Base-by-base conservation (phyloP, 1,140 invertebrate genomes). In the Tachypleus tridentatus region DNA sequence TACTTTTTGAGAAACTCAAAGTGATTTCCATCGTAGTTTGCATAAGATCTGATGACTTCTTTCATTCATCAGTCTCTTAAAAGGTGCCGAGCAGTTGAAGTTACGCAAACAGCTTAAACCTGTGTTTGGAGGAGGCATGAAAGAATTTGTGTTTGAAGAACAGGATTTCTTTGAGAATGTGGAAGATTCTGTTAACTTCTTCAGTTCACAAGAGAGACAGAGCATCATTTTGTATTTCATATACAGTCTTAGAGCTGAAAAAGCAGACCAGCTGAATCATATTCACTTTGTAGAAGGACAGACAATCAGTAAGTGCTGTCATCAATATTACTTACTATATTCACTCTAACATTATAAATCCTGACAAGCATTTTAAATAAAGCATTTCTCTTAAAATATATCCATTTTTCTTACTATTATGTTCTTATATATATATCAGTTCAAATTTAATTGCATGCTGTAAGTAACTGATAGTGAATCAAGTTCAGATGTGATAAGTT, bases 101-200 rank as follows among this genome's bases (percentile, higher is more conserved):
- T 78, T 97, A 53, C 86, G 88, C 3, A 97, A 96, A 77, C 77
- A 81, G 7, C 74, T 96, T 62, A 88, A 88, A 72, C 78, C 83
- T 56, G 87, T 91, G 72, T 89, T 86, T 76, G 93, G 93, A 6
- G 91, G 92, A 7, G 91, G 92, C 3, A 81, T 92, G 70, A 91
- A 91, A 74, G 92, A 96, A 75, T 95, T 97, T 75, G 85, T 87
- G n/a, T 84, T 87, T 60, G 85, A 91, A 11, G 91, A 95, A 75
- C 83, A 85, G 67, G 85, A 86, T 70, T 89, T 84, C 70, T 96
- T 93, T 79, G 84, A 88, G 73, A 86, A 86, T 62, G 84, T 86
- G 58, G 84, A 89, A 58, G 84, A 89, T 70, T 74, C 77, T 60
- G 83, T 83, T 29, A 79, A 78, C 70, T 87, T 92, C 69, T 85